A percentile compares a stretch with the other conserved stretches of the same genome.
Evolutionary conservation across 2,888 invertebrate genomes (phyloP).

Genomic region (Lordiphosa andalusiaca): DNA sequence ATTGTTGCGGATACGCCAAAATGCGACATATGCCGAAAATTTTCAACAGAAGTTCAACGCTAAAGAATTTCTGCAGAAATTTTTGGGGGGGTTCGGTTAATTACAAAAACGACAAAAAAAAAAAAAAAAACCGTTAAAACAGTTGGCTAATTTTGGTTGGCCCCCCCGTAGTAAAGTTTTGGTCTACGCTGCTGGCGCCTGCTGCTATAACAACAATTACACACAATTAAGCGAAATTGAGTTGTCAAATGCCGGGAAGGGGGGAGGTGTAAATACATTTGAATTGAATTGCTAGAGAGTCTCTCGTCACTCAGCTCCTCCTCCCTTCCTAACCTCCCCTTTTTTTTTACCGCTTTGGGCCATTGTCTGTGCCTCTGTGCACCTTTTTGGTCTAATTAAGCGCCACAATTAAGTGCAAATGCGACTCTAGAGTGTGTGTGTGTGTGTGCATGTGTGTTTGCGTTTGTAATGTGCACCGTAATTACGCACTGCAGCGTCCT

Average conservation of each 20-base stretch:
- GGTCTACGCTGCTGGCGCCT: conserved; percentile 13
- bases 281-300: conserved; percentile 30
- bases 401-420: conserved; percentile 75
- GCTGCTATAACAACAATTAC: conserved; percentile 63
- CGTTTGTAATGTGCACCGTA: conserved; percentile 64
- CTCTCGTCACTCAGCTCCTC: conserved; percentile 32
- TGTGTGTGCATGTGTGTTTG: conserved; percentile 16
- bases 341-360: conserved; percentile 37
- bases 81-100: conserved; percentile 20
- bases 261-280: conserved; percentile 57
- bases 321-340: neutral
- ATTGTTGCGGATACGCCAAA: conserved; percentile 33
- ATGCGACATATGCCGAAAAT: conserved; percentile 68
- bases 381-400: conserved; percentile 74
- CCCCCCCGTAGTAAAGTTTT: neutral
- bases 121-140: neutral
- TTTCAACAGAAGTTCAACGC: conserved; percentile 64
- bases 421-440: conserved; percentile 32
- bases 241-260: conserved; percentile 46
- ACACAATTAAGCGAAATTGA: conserved; percentile 67
- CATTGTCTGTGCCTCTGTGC: conserved; percentile 58
- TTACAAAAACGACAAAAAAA: conserved; percentile 10
- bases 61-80: conserved; percentile 64
- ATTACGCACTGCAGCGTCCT: conserved; percentile 65
- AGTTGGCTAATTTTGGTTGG: conserved; percentile 42